Evolutionary conservation across 2,113 vertebrate species (phyloP).

Genomic region (Notothenia coriiceps): DNA sequence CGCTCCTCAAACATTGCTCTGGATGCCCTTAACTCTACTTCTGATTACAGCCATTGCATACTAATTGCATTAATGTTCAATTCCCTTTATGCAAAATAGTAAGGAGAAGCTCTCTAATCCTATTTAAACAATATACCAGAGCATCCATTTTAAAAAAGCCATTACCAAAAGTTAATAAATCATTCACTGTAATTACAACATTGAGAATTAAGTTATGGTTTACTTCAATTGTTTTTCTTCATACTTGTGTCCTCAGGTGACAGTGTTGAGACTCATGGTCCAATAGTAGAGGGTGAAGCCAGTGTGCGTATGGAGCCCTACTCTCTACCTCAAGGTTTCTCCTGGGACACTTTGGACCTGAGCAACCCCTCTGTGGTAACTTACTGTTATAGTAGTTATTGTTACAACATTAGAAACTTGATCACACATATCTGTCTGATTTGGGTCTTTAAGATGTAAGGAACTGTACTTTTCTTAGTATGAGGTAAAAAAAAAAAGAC

Average conservation of each 20-base stretch:
- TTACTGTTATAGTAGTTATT: not conserved
- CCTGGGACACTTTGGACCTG: conserved; percentile 93
- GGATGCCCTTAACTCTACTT: not conserved
- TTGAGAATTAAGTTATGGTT: not conserved
- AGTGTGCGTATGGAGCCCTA: conserved; percentile 90
- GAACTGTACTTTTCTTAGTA: not conserved
- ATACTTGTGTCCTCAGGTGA: conserved; percentile 83
- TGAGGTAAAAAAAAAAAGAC: not conserved
- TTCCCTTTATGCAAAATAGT: not conserved
- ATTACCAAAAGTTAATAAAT: not conserved
- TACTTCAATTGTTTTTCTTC: not conserved
- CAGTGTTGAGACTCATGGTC: conserved; percentile 87
- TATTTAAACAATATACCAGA: not conserved
- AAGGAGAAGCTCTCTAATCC: not conserved
- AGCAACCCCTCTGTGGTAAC: conserved; percentile 89
- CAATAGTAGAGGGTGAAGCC: conserved; percentile 87
- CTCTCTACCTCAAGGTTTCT: conserved; percentile 92
- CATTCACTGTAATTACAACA: not conserved
- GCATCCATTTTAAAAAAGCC: not conserved
- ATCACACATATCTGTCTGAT: not conserved
- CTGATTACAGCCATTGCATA: not conserved
- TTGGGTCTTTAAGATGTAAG: not conserved
- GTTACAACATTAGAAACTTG: not conserved
- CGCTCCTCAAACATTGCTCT: not conserved
- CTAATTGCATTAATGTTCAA: not conserved